Base-by-base conservation (phyloP, 2,113 vertebrate genomes). In the Gymnocephalus cernua region DNA sequence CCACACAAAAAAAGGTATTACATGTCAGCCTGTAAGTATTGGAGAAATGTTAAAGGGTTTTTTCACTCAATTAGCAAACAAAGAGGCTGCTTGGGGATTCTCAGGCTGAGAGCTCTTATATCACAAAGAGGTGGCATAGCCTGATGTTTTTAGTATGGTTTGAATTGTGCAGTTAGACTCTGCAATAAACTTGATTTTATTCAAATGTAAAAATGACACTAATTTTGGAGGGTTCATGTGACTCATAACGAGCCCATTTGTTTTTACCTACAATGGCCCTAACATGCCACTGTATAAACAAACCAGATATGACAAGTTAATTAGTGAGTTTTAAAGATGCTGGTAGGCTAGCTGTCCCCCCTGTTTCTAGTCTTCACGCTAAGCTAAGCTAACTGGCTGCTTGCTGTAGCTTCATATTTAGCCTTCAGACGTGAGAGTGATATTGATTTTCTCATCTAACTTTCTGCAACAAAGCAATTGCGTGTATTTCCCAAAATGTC, bases 31-130 rank as follows among this genome's bases (percentile, higher is more conserved):
- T 67, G 4, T 62, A 50, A 29, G 23, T 25, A 19, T 3, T 48
- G 35, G 25, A 69, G 61, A 29, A 45, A 57, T 35, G 13, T 41
- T 47, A 72, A 74, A 66, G 21, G 45, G 32, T 77, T 41, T 11
- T 18, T 72, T 61, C 61, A 48, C 12, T 70, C 23, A 13, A 23
- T 65, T 53, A 50, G 35, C 27, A 59, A 70, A 74, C 25, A 16
- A 38, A 56, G 1, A 21, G 41, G 25, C 67, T 35, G 27, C 25
- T 72, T 45, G 2, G 13, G 8, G 4, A 12, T 23, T 23, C 25
- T 70, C 3, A 54, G 6, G 2, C 21, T 15, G 4, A 58, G 8
- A 57, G n/a, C 15, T 4, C 4, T 38, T 6, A 23, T 2, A 32
- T 35, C 1, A 14, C 41, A 15, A 23, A 47, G 4, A 19, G 14